Base-by-base conservation (phyloP, 2,888 invertebrate species). In the Phengaris arion region DNA sequence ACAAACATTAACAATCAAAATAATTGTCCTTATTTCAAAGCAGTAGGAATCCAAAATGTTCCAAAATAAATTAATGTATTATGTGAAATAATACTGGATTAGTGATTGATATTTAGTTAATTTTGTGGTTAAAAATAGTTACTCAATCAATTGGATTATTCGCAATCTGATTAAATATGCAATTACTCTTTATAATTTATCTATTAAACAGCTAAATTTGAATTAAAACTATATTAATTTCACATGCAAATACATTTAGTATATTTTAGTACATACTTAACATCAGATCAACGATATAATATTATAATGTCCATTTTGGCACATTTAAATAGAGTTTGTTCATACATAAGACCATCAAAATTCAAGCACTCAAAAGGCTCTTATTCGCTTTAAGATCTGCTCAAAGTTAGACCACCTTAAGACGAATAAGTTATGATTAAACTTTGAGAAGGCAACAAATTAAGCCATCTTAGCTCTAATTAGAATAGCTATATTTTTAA, bases 21-120 rank as follows among this genome's bases (percentile, higher is more conserved):
- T 35, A 35, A 35, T 35, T 35, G 1, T 35, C 35, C 35, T 35
- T 35, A 2, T 22, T 59, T 10, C 22, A 22, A 59, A 22, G 82
- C 83, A 83, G 84, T 83, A 79, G 80, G 76, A 59, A 22, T 10
- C 10, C 22, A 22, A 59, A 15, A 10, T 22, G 5, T 22, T 59
- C 6, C 2, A 1, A 1, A 8, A 4, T 59, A 5, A 22, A 59
- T 59, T 15, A 59, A 9, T 64, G 35, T 35, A 35, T 2, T 35
- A 13, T 64, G 64, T 45, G 13, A 35, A 12, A 64, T 45, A 45
- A 64, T 64, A 64, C 7, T 12, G 64, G 64, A 64, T 64, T 64
- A 64, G 64, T 12, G 35, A 55, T 45, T 64, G 64, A 12, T 22
- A 5, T 15, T 22, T 59, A 35, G 64, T 64, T 64, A 64, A 64